Base-by-base conservation (phyloP, 2,888 invertebrate genomes). In the Hypolimnas misippus region DNA sequence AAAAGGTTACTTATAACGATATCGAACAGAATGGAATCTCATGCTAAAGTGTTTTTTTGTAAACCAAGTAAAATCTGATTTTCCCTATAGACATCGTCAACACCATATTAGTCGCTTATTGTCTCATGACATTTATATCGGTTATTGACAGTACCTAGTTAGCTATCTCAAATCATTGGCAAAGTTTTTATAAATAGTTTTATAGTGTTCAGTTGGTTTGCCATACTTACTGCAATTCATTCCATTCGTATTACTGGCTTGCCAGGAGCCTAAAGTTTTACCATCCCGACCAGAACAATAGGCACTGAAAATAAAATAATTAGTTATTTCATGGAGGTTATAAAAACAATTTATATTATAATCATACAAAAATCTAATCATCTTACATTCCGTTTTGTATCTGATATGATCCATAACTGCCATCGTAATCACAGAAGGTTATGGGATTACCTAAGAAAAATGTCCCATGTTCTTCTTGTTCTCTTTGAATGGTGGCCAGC, bases 381-480 rank as follows among this genome's bases (percentile, higher is more conserved):
- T 84, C 93, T 92, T 87, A 94, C 94, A 89, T 86, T 75, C 93
- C 93, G 67, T 91, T 92, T 59, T 72, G 69, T 63, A 94, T 88
- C 74, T 89, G 92, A 73, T 89, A 93, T 40, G 87, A 77, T 16
- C 94, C 94, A 76, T 93, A 95, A 70, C 93, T 93, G 14, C 95
- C 95, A 76, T 95, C 95, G 67, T 92, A 94, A 75, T 95, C 94
- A 76, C 95, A 96, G 66, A 89, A 82, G 4, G 93, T 82, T 44
- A 81, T 78, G 17, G 92, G 89, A 64, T 93, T 87, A 57, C 93
- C 92, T 25, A 93, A 83, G 72, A 92, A 89, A 16, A 73, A 82
- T 2, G 94, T 94, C 16, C 95, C 95, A 76, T 95, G 95, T 17
- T 87, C 84, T 3, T 80, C 80, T 72, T 95, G 92, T 76, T 94